Evolutionary conservation across 1,140 invertebrate genomes (phyloP).

Genomic region (Tribolium castaneum): DNA sequence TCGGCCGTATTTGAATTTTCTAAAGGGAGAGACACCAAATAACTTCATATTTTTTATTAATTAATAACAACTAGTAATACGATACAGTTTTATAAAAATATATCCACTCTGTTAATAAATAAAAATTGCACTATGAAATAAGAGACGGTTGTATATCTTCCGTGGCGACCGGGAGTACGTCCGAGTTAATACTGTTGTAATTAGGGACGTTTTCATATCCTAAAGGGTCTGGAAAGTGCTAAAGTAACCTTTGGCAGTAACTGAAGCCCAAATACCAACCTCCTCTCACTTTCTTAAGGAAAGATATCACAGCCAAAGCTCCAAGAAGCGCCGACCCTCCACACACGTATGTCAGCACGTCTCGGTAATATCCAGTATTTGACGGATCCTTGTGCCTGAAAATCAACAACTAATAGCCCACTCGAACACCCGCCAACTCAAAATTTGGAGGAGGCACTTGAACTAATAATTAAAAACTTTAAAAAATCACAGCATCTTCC

Average conservation of each 20-base stretch:
- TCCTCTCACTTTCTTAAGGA: conserved; percentile 24
- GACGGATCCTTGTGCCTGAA: conserved; percentile 56
- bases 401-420: background rate
- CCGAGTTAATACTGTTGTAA: conserved; percentile 31
- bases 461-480: too few relatives aligned
- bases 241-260: background rate
- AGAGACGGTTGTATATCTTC: conserved; percentile 33
- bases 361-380: conserved; percentile 64
- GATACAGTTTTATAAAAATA: conserved; percentile 13
- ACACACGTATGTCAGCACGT: conserved; percentile 67
- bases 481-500: too few relatives aligned
- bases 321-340: conserved; percentile 73
- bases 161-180: background rate
- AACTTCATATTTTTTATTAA: background rate
- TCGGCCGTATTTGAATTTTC: background rate
- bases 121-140: conserved; percentile 34
- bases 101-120: conserved; percentile 15
- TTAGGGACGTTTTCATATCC: conserved; percentile 21
- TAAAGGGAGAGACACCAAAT: background rate
- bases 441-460: too few relatives aligned
- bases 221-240: conserved; percentile 14
- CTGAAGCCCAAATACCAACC: conserved; percentile 9
- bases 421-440: too few relatives aligned
- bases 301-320: conserved; percentile 57
- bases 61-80: background rate